A percentile compares a stretch with the other conserved stretches of the same genome.
phyloP scores from a whole-genome alignment of 2,113 vertebrate genomes.

The Steatornis caripensis region DNA sequence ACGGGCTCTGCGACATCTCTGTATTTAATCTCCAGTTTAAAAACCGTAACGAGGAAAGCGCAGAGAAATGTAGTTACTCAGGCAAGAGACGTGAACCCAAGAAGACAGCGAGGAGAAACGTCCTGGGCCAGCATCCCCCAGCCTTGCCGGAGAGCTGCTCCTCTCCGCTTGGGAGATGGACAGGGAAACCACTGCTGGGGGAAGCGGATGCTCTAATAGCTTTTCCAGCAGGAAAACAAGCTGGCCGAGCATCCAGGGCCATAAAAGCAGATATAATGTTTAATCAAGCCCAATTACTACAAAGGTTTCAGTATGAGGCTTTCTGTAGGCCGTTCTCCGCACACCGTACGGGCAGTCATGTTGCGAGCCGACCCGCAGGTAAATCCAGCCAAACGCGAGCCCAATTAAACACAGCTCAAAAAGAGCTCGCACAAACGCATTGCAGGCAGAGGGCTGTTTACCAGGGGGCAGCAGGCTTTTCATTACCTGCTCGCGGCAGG shows the following conservation, averaged over 20 bases:
- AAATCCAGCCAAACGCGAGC: background rate
- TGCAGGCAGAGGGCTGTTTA: background rate
- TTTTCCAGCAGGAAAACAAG: background rate
- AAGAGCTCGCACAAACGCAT: accelerated
- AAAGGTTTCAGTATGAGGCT: background rate
- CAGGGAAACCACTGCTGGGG: background rate
- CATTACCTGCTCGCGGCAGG: background rate
- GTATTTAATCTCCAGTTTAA: background rate
- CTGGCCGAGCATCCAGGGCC: background rate
- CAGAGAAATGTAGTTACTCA: background rate
- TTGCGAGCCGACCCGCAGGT: background rate
- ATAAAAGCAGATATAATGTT: background rate
- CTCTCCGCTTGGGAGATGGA: background rate
- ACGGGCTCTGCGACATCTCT: background rate
- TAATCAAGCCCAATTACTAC: background rate
- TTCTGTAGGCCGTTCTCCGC: accelerated
- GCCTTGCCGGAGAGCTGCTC: background rate
- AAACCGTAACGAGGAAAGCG: background rate
- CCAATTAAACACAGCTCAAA: background rate
- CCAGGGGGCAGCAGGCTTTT: background rate
- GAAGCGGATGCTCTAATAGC: background rate
- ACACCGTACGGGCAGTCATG: accelerated
- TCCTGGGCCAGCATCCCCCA: background rate
- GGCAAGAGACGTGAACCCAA: background rate
- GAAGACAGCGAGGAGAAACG: background rate